A percentile compares a stretch with the other conserved stretches of the same genome.
These are phyloP conservation scores for Himantopus leucocephalus DNA, from an alignment of 2,113 vertebrate genomes.

Conservation along the genomic window DNA sequence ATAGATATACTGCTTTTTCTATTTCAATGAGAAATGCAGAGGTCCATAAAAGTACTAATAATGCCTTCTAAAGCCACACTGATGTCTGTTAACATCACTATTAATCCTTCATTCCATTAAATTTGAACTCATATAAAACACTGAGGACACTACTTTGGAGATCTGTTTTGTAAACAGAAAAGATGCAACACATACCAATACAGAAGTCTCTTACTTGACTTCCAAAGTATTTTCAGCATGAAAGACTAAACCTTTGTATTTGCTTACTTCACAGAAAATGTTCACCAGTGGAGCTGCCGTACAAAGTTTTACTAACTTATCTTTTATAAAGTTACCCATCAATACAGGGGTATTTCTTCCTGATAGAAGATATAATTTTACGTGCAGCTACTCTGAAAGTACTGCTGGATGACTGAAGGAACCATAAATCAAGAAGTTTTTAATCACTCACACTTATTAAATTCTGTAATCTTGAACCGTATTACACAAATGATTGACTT, in stretches of 20 bases:
- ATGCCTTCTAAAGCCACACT: not conserved
- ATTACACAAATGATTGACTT: slow-evolving; percentile 54
- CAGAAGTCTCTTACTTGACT: not conserved
- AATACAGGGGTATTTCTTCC: not conserved
- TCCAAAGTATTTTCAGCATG: not conserved
- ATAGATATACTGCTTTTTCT: not conserved
- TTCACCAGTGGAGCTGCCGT: not conserved
- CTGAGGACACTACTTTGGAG: not conserved
- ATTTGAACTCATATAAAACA: not conserved
- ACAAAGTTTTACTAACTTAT: not conserved
- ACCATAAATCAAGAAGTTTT: slow-evolving; percentile 55
- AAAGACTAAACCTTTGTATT: not conserved
- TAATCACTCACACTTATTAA: slow-evolving; percentile 58
- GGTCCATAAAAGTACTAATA: not conserved
- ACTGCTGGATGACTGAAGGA: not conserved
- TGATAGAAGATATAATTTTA: not conserved
- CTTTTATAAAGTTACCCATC: not conserved
- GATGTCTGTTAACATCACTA: not conserved
- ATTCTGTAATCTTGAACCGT: slow-evolving; percentile 44
- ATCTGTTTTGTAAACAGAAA: not conserved
- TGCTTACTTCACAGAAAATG: not conserved
- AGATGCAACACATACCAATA: not conserved
- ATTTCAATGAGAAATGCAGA: not conserved
- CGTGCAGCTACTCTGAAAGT: not conserved
- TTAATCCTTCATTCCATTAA: not conserved